A percentile compares a stretch with the other conserved stretches of the same genome.
phyloP scores from a whole-genome alignment of 2,888 invertebrate genomes.

The Dioctria linearis region DNA sequence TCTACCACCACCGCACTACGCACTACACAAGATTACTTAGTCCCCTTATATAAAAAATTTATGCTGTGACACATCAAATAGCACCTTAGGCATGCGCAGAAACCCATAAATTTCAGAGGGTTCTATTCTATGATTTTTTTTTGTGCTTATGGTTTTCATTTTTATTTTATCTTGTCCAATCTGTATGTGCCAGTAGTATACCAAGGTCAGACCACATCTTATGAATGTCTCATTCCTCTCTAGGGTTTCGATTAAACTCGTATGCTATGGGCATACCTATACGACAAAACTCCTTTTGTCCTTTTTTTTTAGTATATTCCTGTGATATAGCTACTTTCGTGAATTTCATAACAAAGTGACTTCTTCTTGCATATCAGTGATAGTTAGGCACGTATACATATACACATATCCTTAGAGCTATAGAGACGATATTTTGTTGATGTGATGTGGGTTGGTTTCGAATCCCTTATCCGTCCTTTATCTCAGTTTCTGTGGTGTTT shows the following conservation, averaged over 20 bases:
- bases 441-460: slow-evolving; percentile 10
- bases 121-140: background rate
- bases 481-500: background rate
- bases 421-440: background rate
- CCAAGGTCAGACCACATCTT: background rate
- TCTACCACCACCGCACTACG: background rate
- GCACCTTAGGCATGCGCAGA: slow-evolving; percentile 31
- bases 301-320: background rate
- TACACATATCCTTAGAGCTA: no score
- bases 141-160: slow-evolving; percentile 6
- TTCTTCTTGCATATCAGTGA: background rate
- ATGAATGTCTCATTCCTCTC: background rate
- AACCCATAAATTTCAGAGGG: slow-evolving; percentile 6
- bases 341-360: background rate
- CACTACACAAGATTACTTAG: no score
- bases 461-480: background rate
- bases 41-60: slow-evolving; percentile 1
- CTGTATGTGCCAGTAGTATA: background rate
- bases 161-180: background rate
- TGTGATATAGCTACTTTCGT: background rate
- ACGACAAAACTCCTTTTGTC: background rate
- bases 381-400: background rate
- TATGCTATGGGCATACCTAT: background rate
- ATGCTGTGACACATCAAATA: slow-evolving; percentile 25
- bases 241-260: background rate